phyloP scores from a whole-genome alignment of 1,140 invertebrate species.

The Ostrea edulis region DNA sequence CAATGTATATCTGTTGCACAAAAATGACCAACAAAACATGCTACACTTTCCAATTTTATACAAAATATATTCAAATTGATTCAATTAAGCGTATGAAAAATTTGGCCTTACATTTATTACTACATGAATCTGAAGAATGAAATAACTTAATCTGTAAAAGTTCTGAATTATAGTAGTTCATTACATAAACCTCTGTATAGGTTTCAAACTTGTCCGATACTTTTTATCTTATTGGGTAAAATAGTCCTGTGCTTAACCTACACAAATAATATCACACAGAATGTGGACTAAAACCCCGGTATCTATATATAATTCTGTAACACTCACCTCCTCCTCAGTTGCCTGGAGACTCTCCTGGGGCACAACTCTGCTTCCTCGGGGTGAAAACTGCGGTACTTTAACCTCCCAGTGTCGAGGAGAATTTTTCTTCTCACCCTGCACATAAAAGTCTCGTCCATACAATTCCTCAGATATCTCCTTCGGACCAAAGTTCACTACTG shows the following conservation, averaged over 20 bases:
- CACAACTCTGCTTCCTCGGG: slow-evolving; percentile 61
- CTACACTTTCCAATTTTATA: slow-evolving; percentile 2
- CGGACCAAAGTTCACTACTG: slow-evolving; percentile 59
- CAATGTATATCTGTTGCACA: slow-evolving; percentile 71
- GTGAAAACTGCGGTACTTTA: slow-evolving; percentile 58
- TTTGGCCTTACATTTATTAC: no score
- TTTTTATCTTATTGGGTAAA: no score
- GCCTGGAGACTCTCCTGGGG: slow-evolving; percentile 51
- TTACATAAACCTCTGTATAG: no score
- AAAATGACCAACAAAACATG: slow-evolving; percentile 21
- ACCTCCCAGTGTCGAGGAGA: slow-evolving; percentile 64
- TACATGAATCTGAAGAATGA: no score
- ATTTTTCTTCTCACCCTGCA: slow-evolving; percentile 39
- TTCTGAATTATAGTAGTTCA: no score
- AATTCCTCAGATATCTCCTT: slow-evolving; percentile 57
- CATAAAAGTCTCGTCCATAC: slow-evolving; percentile 64
- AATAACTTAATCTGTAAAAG: no score
- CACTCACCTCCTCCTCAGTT: slow-evolving; percentile 57
- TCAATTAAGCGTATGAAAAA: no score
- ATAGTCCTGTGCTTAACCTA: not conserved
- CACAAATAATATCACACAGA: not conserved
- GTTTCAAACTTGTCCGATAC: no score
- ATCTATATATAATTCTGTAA: not conserved
- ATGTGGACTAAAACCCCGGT: not conserved
- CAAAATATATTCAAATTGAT: not conserved